Percentiles rank a stretch among this genome's conserved stretches.
Conservation (phyloP, 2,888 invertebrate genomes). For the Hydropsyche betteni region DNA sequence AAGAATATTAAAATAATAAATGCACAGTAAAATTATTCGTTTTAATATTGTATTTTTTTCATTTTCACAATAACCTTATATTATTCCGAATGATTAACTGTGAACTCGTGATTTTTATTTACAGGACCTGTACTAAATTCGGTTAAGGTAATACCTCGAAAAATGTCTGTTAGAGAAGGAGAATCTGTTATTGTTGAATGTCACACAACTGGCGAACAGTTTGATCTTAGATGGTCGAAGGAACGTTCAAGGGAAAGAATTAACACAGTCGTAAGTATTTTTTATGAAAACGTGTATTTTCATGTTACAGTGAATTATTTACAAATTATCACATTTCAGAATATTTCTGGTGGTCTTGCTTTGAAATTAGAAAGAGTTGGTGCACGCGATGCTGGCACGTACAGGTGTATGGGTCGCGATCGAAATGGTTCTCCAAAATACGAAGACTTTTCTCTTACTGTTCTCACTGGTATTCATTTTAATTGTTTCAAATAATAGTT, state of each 20-base stretch:
- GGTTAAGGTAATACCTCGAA: constrained; percentile 55
- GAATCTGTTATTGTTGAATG: constrained; percentile 74
- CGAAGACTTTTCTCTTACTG: constrained; percentile 63
- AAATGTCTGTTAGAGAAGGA: constrained; percentile 68
- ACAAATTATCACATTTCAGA: constrained; percentile 56
- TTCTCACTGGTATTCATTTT: constrained; percentile 57
- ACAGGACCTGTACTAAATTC: constrained; percentile 34
- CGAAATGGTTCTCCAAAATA: constrained; percentile 63
- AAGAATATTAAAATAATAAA: constrained; percentile 58
- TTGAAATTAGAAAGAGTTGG: constrained; percentile 74
- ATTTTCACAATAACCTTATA: too few relatives aligned
- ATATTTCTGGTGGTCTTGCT: constrained; percentile 69
- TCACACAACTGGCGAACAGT: constrained; percentile 73
- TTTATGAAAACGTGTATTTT: constrained; percentile 12
- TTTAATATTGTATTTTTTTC: too few relatives aligned
- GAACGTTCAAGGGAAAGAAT: constrained; percentile 56
- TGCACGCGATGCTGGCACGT: constrained; percentile 78
- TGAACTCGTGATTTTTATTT: constrained; percentile 33
- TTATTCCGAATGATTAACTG: too few relatives aligned
- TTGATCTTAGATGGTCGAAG: constrained; percentile 57
- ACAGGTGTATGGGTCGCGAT: constrained; percentile 69
- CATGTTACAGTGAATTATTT: background rate
- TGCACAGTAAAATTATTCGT: constrained; percentile 33
- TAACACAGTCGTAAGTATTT: constrained; percentile 56
- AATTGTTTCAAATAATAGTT: background rate